These are phyloP conservation scores for Acrobasis consociella DNA, from an alignment of 2,888 invertebrate species.

Conservation along the genomic window DNA sequence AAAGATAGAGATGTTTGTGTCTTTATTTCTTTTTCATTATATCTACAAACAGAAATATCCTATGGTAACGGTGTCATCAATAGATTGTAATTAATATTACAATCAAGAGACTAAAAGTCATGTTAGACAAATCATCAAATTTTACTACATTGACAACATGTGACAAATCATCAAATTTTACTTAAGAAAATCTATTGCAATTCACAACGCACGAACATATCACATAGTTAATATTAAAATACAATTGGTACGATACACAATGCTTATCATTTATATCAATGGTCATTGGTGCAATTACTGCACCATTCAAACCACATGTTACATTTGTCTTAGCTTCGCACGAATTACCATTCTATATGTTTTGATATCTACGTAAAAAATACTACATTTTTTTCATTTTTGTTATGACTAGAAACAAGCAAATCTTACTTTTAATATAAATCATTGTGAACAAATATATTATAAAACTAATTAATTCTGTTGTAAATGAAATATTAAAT, in stretches of 20 bases:
- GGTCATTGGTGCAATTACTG: constrained; percentile 3
- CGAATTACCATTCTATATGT: not conserved
- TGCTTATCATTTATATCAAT: constrained; percentile 21
- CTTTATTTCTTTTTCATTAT: too few species aligned
- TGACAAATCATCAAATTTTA: not conserved
- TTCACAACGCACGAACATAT: constrained; percentile 61
- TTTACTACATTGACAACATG: not conserved
- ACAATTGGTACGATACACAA: constrained; percentile 36
- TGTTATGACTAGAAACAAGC: too few species aligned
- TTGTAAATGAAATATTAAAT: not conserved
- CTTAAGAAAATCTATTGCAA: constrained; percentile 21
- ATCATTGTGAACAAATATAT: not conserved
- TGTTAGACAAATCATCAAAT: not conserved
- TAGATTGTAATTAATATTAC: not conserved
- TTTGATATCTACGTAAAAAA: not conserved
- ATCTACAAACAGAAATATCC: not conserved
- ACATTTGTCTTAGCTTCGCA: not conserved
- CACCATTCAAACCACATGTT: constrained; percentile 20
- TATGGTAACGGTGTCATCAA: not conserved
- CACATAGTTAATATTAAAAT: constrained; percentile 35
- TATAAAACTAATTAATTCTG: not conserved
- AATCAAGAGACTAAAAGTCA: not conserved
- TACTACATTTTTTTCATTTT: not conserved
- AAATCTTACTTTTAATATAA: too few species aligned
- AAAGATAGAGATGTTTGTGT: too few species aligned